Base-by-base conservation (phyloP, 2,888 invertebrate genomes). In the Argyresthia goedartella region DNA sequence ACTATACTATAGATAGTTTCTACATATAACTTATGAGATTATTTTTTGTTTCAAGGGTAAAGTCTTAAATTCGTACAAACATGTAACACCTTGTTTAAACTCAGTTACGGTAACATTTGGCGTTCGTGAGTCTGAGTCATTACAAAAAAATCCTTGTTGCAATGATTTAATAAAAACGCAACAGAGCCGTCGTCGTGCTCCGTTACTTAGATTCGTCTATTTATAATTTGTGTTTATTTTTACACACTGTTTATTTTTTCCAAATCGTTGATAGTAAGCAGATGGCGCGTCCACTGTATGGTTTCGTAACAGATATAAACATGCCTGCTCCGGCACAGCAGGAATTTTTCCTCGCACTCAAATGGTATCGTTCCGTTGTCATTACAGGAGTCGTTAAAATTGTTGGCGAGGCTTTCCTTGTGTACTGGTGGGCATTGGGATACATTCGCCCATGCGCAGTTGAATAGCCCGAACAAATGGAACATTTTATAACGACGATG, bases 191-290 rank as follows among this genome's bases (percentile, higher is more conserved):
- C 44, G 14, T 14, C 14, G 44, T 25, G 25, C 25, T 25, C 25
- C 25, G 25, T 25, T 25, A 25, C 3, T 25, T 25, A 25, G 25
- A 25, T 25, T 25, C 25, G 14, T 53, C 55, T 56, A 56, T 57
- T 55, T 55, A 55, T 56, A 57, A 53, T 49, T 48, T 47, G 48
- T 84, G 80, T 84, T 85, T 85, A 79, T 78, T 76, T 79, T 79
- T 61, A 67, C 42, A 66, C 67, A 67, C 68, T 71, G 81, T 82
- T 84, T 82, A 75, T 85, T 82, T 85, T 79, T 73, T 74, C 67
- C 75, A 62, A 64, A 71, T 74, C 69, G 66, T 75, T 81, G 82
- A 85, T 81, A 71, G 75, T 69, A 75, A 65, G 76, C 85, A 85
- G 85, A 85, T 85, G 85, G 82, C 76, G 75, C 59, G 33, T 52